Evolutionary conservation across 2,888 invertebrate species (phyloP).

Genomic region (Chymomyza amoena): DNA sequence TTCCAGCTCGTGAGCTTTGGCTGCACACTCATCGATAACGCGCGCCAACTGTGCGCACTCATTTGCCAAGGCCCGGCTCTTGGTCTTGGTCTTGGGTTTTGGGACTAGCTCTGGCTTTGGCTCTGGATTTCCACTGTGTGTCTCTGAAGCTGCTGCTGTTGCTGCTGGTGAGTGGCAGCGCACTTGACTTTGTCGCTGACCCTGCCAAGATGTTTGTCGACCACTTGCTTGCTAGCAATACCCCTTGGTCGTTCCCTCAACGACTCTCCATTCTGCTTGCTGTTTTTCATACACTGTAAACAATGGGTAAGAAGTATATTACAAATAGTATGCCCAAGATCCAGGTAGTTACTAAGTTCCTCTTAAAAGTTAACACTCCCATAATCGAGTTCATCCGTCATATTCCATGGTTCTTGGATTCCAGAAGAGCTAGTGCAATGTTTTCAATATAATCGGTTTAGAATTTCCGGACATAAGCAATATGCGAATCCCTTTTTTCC

Average conservation of each 20-base stretch:
- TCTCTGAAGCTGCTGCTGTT: not conserved
- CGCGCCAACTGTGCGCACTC: conserved; percentile 22
- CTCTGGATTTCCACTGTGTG: not conserved
- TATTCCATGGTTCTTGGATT: too few species aligned
- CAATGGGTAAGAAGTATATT: too few species aligned
- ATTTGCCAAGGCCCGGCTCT: conserved; percentile 6
- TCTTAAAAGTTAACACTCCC: too few species aligned
- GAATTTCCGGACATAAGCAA: too few species aligned
- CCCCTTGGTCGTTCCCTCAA: not conserved
- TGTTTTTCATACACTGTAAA: not conserved
- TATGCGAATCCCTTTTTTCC: too few species aligned
- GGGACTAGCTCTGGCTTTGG: not conserved
- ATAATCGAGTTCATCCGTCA: too few species aligned
- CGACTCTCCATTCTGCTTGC: not conserved
- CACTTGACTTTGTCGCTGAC: conserved; percentile 71
- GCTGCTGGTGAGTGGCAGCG: conserved; percentile 14
- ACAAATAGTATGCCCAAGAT: too few species aligned
- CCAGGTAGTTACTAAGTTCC: too few species aligned
- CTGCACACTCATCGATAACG: conserved; percentile 11
- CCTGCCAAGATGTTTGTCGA: conserved; percentile 52
- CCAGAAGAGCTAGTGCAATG: too few species aligned
- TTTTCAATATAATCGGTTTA: too few species aligned
- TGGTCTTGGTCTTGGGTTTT: not conserved
- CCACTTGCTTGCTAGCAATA: not conserved
- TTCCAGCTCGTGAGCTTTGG: conserved; percentile 42